Base-by-base conservation (phyloP, 2,113 vertebrate species). In the Hippocampus comes region DNA sequence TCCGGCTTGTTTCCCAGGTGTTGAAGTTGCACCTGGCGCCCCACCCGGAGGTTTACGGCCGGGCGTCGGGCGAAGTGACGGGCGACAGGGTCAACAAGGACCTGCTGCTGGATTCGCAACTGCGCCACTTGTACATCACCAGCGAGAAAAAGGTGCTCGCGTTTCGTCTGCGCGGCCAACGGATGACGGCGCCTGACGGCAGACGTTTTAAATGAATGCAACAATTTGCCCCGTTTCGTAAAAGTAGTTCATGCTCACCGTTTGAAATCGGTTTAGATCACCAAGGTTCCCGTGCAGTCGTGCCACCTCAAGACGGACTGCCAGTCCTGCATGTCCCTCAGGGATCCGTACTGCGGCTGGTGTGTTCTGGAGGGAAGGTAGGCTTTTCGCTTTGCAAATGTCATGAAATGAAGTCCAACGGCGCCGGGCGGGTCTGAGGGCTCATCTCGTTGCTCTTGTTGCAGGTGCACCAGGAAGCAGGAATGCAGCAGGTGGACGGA, bases 311-410 rank as follows among this genome's bases (percentile, higher is more conserved):
- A 94, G 69, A 79, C 49, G 0, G 91, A 91, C 89, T 99, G 97
- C 21, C 75, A 84, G 0, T 92, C 93, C 64, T 99, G 97, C 55
- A 76, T 91, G 1, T 67, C 87, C 0, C 91, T 93, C 0, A 90
- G 85, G 80, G 97, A 99, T 67, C 97, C 96, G 0, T 99, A 97
- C 91, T 99, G 97, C 0, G 97, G 97, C 85, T 99, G 97, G 97
- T 98, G 97, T 8, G 95, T 96, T 9, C 70, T 92, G 21, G 93
- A 98, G 86, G 95, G 95, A 88, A 92, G 84, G 95, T 96, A 87
- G 92, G 94, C 25, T 20, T 18, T 34, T 5, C 1, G 38, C 20
- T 25, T 8, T 17, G 1, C 41, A 63, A 20, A 42, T 14, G 59
- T 61, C 27, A 2, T 4, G 12, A 48, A 48, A 48, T 17, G 46